These are phyloP conservation scores for Agapetus fuscipes DNA, from an alignment of 2,888 invertebrate genomes.

Conservation along the genomic window DNA sequence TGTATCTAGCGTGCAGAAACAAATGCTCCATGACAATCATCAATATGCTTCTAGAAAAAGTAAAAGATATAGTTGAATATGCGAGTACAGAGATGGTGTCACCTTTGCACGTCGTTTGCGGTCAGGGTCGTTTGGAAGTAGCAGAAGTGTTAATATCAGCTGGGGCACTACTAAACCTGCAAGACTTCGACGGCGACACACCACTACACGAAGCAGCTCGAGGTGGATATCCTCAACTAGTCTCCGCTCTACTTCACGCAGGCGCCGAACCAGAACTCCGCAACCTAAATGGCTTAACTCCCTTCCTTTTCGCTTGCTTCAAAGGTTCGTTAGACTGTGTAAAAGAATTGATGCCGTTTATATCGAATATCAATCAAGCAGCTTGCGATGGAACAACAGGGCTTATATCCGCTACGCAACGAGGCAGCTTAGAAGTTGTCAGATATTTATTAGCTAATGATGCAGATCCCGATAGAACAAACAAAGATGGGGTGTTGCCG, in stretches of 20 bases:
- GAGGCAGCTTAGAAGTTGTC: conserved; percentile 31
- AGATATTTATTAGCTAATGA: conserved; percentile 33
- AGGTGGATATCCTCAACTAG: conserved; percentile 28
- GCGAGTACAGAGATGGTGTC: conserved; percentile 38
- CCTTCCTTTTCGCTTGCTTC: conserved; percentile 39
- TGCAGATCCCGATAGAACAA: conserved; percentile 35
- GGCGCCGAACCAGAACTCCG: conserved; percentile 36
- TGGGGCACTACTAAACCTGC: conserved; percentile 36
- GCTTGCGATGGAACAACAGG: conserved; percentile 33
- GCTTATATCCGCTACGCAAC: conserved; percentile 32
- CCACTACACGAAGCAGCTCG: conserved; percentile 40
- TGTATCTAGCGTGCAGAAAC: conserved; percentile 37
- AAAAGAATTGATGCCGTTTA: conserved; percentile 31
- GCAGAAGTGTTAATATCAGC: conserved; percentile 35
- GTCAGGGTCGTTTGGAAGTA: conserved; percentile 33
- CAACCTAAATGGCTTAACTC: conserved; percentile 34
- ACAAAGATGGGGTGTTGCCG: conserved; percentile 30
- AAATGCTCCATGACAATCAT: conserved; percentile 32
- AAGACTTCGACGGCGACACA: conserved; percentile 43
- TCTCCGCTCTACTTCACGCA: conserved; percentile 33
- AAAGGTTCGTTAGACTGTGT: conserved; percentile 33
- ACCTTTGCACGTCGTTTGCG: conserved; percentile 36
- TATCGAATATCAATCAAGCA: conserved; percentile 32
- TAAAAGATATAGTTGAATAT: conserved; percentile 35
- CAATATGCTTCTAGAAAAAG: conserved; percentile 31